These are phyloP conservation scores for Drosophila micromelanica DNA, from an alignment of 1,140 invertebrate genomes.

Conservation along the genomic window DNA sequence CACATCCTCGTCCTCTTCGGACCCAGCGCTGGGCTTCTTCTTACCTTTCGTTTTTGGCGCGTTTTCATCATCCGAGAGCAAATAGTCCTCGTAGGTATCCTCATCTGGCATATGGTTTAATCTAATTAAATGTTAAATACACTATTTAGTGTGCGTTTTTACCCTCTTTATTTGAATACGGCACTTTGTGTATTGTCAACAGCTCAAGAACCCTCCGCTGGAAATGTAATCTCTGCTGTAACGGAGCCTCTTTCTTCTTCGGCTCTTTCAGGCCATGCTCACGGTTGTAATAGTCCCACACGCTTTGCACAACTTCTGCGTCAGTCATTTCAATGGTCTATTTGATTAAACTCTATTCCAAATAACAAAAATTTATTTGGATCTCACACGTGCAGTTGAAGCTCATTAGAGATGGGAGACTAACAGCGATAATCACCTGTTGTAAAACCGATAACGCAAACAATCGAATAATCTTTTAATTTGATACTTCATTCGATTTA, in stretches of 20 bases:
- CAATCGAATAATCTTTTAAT: constrained; percentile 14
- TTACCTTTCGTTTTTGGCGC: constrained; percentile 26
- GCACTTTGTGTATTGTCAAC: constrained; percentile 54
- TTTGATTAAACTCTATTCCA: neutral
- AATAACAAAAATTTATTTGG: constrained; percentile 14
- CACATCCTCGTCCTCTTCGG: constrained; percentile 24
- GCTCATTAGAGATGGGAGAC: constrained; percentile 7
- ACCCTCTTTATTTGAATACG: constrained; percentile 63
- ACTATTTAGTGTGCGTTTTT: neutral
- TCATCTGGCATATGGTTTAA: constrained; percentile 39
- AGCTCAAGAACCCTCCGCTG: constrained; percentile 37
- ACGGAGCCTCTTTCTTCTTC: constrained; percentile 17
- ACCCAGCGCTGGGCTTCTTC: neutral
- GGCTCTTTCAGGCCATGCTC: constrained; percentile 14
- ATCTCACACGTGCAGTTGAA: constrained; percentile 48
- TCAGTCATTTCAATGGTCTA: constrained; percentile 30
- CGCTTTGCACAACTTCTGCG: constrained; percentile 19
- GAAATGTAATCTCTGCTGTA: constrained; percentile 18
- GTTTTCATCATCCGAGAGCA: constrained; percentile 62
- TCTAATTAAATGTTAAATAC: neutral
- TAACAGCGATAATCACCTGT: neutral
- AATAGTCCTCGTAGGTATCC: constrained; percentile 72
- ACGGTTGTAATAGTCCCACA: constrained; percentile 43
- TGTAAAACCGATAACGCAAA: neutral
- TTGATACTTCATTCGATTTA: neutral